Base-by-base conservation (phyloP, 1,140 invertebrate species). In the Drosophila nigrodunni region DNA sequence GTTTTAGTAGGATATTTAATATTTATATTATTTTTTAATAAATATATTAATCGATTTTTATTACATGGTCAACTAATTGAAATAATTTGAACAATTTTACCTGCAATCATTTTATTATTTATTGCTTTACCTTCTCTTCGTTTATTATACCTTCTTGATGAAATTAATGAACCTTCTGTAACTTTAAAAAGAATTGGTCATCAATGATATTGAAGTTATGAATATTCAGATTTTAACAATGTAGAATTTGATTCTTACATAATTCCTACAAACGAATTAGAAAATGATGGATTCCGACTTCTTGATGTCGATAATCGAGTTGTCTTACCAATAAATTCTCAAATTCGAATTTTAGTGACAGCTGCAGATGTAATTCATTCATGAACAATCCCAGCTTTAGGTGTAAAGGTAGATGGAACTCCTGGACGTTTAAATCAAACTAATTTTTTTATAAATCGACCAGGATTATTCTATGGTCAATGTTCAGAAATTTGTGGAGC, bases 401-500 rank as follows among this genome's bases (percentile, higher is more conserved):
- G 94, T 11, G 92, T 96, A 43, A 96, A 96, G 93, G 92, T 94
- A 70, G 95, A 96, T 93, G 94, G 94, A 39, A 93, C 94, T 6
- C 95, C 95, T 18, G 95, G 95, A 0, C 94, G 95, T 43, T 82
- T 96, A 92, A 96, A 96, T 92, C 94, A 95, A 94, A 89, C 93
- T 59, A 93, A 75, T 68, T 93, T 95, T 90, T 91, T 90, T 77
- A 90, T 94, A 88, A 94, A 94, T 74, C 93, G 94, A 46, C 83
- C 94, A 39, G 95, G 95, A 50, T 72, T 95, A 81, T 95, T 94
- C 92, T 95, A 92, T 93, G 95, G 95, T 0, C 95, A 96, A 94
- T 96, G 95, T 92, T 96, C 95, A 86, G 96, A 96, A 94, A 96
- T 96, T 94, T 96, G 95, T 94, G 95, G 95, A 7, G 93, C 93